Evolutionary conservation across 2,888 invertebrate genomes (phyloP), one percentile per base, ranked within the genome.

Genomic region (Drosophila birchii): DNA sequence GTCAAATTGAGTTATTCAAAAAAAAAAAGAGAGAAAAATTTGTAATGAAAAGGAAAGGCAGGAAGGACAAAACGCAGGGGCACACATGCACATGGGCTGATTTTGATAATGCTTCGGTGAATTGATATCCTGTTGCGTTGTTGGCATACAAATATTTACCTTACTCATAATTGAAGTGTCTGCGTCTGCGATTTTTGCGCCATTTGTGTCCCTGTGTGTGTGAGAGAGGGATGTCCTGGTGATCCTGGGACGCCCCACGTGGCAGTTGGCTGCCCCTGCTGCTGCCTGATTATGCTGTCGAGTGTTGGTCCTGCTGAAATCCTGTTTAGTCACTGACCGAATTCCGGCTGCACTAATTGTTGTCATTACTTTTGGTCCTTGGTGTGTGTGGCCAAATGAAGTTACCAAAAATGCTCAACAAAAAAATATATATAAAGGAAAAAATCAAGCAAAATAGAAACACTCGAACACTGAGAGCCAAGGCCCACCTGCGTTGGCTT

Each of bases 111-210:
- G 73, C 44, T 12, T 73, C 70, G 36, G n/a, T 71, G 61, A 89
- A 91, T 91, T 86, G 91, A 90, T 90, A 84, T 91, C 91, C 91
- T 91, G 91, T 90, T 90, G 91, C 87, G 91, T 91, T 91, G 91
- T 91, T 90, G 90, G 87, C 80, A 90, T 88, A 75, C 89, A 83
- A 91, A 91, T 91, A 91, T 91, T 91, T 91, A 91, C 91, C 90
- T 89, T 86, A 72, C 80, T 76, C 82, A 88, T 86, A 89, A 86
- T 89, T 89, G 89, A 86, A 89, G 88, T 89, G 89, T 89, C 89
- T 77, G 82, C 47, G 66, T 47, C 29, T 53, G 51, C 51, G 69
- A 80, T 82, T 83, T 81, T 88, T 83, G 84, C 86, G 83, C 88
- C 84, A 83, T 83, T 83, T 83, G 83, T 82, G 62, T 32, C 26